Percentiles rank a stretch among this genome's conserved stretches.
Conservation (phyloP, 2,888 invertebrate genomes). For the Mechanitis mazaeus region DNA sequence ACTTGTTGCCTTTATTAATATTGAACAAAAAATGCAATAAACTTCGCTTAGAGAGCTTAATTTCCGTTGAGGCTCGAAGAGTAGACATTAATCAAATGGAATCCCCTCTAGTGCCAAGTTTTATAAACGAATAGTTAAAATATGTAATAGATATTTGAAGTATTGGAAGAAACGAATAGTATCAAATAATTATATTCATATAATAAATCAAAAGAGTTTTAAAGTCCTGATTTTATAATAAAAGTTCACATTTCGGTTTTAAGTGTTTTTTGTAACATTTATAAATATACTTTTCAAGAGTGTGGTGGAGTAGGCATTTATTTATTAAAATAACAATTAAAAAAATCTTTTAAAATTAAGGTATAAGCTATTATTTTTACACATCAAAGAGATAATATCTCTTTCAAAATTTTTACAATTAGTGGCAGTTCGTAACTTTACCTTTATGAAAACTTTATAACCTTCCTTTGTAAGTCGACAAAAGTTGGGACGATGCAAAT, state of each 20-base stretch:
- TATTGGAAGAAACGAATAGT: neutral
- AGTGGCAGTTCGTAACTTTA: constrained; percentile 4
- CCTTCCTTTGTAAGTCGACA: constrained; percentile 19
- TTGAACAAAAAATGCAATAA: constrained; percentile 69
- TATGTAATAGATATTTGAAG: neutral
- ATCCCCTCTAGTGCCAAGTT: constrained; percentile 51
- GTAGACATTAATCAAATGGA: constrained; percentile 62
- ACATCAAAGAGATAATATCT: too few species aligned
- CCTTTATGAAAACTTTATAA: constrained; percentile 20
- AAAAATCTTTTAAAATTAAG: too few species aligned
- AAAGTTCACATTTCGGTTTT: too few species aligned
- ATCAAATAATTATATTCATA: too few species aligned
- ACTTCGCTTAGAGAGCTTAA: constrained; percentile 65
- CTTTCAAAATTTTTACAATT: too few species aligned
- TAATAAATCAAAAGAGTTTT: too few species aligned
- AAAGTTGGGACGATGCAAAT: constrained; percentile 25
- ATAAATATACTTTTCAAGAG: too few species aligned
- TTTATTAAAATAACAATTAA: too few species aligned
- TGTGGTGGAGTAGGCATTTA: too few species aligned
- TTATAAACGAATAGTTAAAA: constrained; percentile 40
- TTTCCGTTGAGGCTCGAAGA: constrained; percentile 55
- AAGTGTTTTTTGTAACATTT: too few species aligned
- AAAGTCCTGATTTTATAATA: too few species aligned
- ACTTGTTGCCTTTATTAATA: constrained; percentile 70
- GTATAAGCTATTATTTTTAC: too few species aligned